phyloP scores from a whole-genome alignment of 2,797 vertebrate genomes.

The Cheirogaleus major region DNA sequence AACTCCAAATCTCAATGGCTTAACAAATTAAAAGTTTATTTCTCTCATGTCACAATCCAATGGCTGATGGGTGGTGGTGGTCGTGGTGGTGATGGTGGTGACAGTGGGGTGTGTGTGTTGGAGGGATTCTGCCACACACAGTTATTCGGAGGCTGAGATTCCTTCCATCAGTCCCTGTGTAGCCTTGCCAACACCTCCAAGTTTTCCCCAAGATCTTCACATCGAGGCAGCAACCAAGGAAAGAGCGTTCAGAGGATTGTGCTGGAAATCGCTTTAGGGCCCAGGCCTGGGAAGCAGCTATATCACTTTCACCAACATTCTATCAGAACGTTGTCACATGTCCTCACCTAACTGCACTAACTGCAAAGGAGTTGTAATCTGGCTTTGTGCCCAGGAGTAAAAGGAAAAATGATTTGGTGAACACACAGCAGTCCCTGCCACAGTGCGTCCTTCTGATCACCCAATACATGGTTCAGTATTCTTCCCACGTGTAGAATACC shows the following conservation, averaged over 20 bases:
- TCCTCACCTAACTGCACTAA: not conserved
- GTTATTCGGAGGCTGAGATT: not conserved
- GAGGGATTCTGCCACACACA: not conserved
- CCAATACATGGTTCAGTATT: not conserved
- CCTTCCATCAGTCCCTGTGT: not conserved
- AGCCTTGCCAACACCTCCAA: not conserved
- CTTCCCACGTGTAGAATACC: not conserved
- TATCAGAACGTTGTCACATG: not conserved
- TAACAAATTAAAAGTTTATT: conserved; percentile 5
- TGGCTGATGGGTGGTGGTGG: not conserved
- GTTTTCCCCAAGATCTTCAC: not conserved
- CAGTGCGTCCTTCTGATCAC: not conserved
- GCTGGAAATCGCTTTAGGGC: not conserved
- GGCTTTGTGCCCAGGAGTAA: not conserved
- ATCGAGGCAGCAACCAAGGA: not conserved
- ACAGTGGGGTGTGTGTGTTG: too few species aligned
- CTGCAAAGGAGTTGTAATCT: not conserved
- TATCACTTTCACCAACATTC: not conserved
- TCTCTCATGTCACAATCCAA: not conserved
- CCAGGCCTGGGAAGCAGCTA: not conserved
- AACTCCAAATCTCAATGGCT: not conserved
- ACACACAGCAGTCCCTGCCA: not conserved
- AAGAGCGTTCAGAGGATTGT: not conserved
- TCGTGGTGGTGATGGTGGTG: not conserved
- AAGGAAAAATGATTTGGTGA: not conserved